A percentile compares a stretch with the other conserved stretches of the same genome.
These are phyloP conservation scores for Copsychus sechellarum DNA, from an alignment of 2,113 vertebrate genomes.

Conservation along the genomic window DNA sequence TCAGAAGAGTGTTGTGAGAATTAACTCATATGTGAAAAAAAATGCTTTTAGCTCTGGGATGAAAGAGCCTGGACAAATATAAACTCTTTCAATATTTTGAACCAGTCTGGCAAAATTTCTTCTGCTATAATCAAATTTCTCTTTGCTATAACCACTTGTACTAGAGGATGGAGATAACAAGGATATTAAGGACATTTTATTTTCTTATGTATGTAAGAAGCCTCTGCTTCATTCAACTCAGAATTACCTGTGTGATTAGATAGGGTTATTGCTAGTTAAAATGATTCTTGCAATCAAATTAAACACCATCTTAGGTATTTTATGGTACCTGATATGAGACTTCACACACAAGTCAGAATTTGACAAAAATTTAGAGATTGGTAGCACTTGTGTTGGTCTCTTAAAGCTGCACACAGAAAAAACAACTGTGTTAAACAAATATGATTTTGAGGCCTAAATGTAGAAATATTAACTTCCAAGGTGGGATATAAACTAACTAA, in stretches of 20 bases:
- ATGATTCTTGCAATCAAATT: background rate
- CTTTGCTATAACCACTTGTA: background rate
- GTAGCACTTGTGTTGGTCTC: background rate
- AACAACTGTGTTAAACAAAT: background rate
- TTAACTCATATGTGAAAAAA: constrained; percentile 15
- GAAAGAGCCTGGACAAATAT: background rate
- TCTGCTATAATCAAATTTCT: background rate
- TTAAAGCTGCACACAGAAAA: background rate
- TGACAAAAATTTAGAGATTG: background rate
- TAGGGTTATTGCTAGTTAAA: background rate
- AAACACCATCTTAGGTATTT: background rate
- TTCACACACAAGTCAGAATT: background rate
- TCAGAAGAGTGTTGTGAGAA: background rate
- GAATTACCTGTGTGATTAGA: background rate
- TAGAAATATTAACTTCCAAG: background rate
- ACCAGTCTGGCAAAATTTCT: background rate
- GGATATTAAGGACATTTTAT: background rate
- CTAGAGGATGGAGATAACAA: background rate
- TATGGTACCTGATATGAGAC: accelerated
- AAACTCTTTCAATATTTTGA: background rate
- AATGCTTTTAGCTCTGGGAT: background rate
- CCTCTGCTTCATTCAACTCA: background rate
- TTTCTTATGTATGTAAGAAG: background rate
- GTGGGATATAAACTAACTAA: background rate
- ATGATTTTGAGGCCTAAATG: background rate